Conservation (phyloP, 1,140 invertebrate species). For the Steinernema khuongi region DNA sequence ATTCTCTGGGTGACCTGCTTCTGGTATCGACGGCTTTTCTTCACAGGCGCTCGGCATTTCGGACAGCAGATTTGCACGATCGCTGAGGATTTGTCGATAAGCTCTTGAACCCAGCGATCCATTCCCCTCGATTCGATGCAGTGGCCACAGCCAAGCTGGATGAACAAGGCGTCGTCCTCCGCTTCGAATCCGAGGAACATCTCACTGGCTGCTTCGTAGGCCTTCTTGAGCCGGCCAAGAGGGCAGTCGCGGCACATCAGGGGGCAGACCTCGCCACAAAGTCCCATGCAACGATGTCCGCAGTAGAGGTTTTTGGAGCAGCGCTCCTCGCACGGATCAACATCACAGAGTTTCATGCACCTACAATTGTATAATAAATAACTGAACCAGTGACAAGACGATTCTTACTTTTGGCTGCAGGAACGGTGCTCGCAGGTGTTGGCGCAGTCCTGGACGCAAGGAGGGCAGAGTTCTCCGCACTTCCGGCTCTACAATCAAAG, state of each 20-base stretch:
- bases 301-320: conserved; percentile 27
- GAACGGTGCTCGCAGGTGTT: conserved; percentile 27
- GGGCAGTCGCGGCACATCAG: conserved; percentile 28
- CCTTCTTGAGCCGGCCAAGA: background rate
- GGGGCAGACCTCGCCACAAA: conserved; percentile 59
- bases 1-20: background rate
- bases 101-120: background rate
- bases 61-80: background rate
- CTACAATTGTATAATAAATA: conserved; percentile 14
- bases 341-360: conserved; percentile 27
- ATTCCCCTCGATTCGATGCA: conserved; percentile 3
- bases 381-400: too few relatives aligned
- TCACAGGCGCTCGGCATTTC: background rate
- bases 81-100: background rate
- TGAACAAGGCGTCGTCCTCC: background rate
- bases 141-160: background rate
- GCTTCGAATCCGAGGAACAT: background rate
- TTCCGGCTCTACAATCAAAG: conserved; percentile 21
- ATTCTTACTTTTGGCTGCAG: too few relatives aligned
- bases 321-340: conserved; percentile 27
- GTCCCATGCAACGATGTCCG: conserved; percentile 35
- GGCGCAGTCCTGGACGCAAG: conserved; percentile 27
- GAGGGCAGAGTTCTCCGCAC: conserved; percentile 42
- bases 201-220: background rate
- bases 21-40: background rate